A percentile compares a stretch with the other conserved stretches of the same genome.
Conservation (phyloP, 2,113 vertebrate species). For the Podilymbus podiceps region DNA sequence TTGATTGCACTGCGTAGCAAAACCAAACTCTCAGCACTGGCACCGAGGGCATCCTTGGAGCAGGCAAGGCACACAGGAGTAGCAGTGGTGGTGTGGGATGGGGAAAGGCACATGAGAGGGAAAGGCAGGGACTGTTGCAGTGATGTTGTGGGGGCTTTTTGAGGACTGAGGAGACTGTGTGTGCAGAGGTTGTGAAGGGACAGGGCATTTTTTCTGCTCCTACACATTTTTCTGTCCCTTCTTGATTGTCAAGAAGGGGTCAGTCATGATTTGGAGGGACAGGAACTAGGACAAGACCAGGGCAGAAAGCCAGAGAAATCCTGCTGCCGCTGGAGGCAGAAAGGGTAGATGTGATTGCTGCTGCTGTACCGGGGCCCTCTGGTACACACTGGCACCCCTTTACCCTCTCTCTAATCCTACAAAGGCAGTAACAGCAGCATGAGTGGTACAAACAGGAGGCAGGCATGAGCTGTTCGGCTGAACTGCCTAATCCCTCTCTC, state of each 20-base stretch:
- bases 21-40: not conserved
- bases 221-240: not conserved
- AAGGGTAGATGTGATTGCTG: not conserved
- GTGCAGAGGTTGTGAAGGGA: not conserved
- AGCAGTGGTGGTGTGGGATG: not conserved
- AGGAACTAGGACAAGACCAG: not conserved
- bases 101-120: not conserved
- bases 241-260: not conserved
- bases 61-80: not conserved
- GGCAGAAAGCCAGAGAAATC: not conserved
- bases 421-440: constrained; percentile 2
- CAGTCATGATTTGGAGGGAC: not conserved
- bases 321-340: not conserved
- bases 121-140: not conserved
- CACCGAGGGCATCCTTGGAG: not conserved
- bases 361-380: not conserved
- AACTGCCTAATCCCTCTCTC: constrained; percentile 20
- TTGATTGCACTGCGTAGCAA: not conserved
- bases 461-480: not conserved
- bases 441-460: constrained; percentile 16
- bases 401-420: constrained; percentile 4
- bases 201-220: not conserved
- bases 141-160: not conserved
- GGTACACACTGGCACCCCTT: not conserved
- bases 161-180: not conserved